Base-by-base conservation (phyloP, 1,140 invertebrate species). In the Achroia grisella region DNA sequence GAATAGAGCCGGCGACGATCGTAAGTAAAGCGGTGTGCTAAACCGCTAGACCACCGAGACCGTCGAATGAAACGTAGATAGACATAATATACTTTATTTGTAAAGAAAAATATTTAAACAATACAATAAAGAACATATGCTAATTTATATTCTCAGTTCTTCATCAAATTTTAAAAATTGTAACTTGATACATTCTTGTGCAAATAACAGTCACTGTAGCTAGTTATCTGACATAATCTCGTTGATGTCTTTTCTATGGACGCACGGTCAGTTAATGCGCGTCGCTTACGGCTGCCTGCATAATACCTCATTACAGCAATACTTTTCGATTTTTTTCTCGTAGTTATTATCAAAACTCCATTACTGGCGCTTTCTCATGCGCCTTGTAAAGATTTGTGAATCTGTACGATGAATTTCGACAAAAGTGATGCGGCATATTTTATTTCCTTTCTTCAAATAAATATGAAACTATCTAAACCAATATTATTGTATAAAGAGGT, bases 231-330 rank as follows among this genome's bases (percentile, higher is more conserved):
- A 31, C 31, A 41, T 23, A 23, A 45, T 37, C 43, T 43, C 54
- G 48, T 56, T 56, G 54, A 56, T 56, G 48, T 56, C 54, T 56
- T 56, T 52, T 52, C 36, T 50, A 55, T 50, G 47, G 36, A 23
- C n/a, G n/a, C n/a, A n/a, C 8, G 8, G 13, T 10, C 9, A 27
- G 31, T 6, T 23, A 28, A 39, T 39, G 37, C 37, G 37, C 37
- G 17, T 6, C 17, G 17, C 17, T 23, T 6, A 6, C 17, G 2
- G 17, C 17, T 23, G 17, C 6, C 17, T 6, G 2, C 17, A 12
- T 35, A 35, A 12, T 4, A 14, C 8, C 12, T 6, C 14, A 12
- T 8, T 14, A 35, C 33, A 14, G 8, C 4, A 9, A 2, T 1
- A 35, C 9, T 14, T 35, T 35, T 35, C 9, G n/a, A 35, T 2